Conservation (phyloP, 2,888 invertebrate genomes). For the Xylophagus ater region DNA sequence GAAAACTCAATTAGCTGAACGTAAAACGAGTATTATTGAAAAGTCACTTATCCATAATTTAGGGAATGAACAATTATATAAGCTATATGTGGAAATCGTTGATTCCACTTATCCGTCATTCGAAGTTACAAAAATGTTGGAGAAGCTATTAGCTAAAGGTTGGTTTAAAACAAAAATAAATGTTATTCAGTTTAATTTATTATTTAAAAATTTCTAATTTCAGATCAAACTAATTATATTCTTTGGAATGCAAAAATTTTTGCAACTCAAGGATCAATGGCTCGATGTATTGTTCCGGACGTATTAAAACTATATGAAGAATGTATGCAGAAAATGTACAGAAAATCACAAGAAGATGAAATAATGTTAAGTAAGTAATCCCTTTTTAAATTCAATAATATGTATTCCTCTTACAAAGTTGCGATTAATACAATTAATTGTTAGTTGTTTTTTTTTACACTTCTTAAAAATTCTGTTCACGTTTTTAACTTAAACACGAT, state of each 20-base stretch:
- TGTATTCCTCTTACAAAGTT: too few relatives aligned
- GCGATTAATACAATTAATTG: too few relatives aligned
- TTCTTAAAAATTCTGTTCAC: too few relatives aligned
- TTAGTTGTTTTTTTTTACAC: too few relatives aligned
- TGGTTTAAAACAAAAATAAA: constrained; percentile 18
- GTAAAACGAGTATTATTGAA: constrained; percentile 51
- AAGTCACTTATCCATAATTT: constrained; percentile 48
- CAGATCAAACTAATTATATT: constrained; percentile 29
- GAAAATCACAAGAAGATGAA: constrained; percentile 20
- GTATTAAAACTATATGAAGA: constrained; percentile 46
- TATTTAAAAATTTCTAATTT: background rate
- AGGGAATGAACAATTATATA: constrained; percentile 42
- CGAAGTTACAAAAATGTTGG: constrained; percentile 43
- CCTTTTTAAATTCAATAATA: too few relatives aligned
- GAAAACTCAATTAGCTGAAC: constrained; percentile 37
- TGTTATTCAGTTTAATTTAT: background rate
- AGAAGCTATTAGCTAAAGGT: constrained; percentile 41
- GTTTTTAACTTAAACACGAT: too few relatives aligned
- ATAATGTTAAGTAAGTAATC: constrained; percentile 19
- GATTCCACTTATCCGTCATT: constrained; percentile 47
- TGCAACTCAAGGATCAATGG: constrained; percentile 44
- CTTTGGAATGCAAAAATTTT: constrained; percentile 35
- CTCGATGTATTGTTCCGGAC: constrained; percentile 48
- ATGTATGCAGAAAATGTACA: constrained; percentile 37
- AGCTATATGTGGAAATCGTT: constrained; percentile 32